These are phyloP conservation scores for Xiphydria camelus DNA, from an alignment of 2,888 invertebrate species.

Conservation along the genomic window DNA sequence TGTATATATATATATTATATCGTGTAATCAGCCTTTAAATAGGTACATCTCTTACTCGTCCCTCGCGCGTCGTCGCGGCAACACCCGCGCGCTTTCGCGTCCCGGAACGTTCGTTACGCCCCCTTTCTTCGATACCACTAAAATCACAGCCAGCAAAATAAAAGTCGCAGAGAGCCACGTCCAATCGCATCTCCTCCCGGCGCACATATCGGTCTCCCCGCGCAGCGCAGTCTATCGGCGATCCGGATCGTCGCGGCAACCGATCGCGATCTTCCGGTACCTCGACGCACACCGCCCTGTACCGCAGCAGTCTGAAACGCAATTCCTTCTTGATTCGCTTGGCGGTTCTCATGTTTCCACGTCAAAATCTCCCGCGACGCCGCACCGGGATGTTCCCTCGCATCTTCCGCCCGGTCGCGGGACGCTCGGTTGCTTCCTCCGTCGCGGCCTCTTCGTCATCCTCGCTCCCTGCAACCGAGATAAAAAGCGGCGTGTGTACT, in stretches of 20 bases:
- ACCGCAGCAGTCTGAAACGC: slow-evolving; percentile 42
- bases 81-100: slow-evolving; percentile 12
- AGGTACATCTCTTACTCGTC: no score
- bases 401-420: slow-evolving; percentile 19
- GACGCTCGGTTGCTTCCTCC: not conserved
- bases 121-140: no score
- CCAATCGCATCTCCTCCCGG: slow-evolving; percentile 17
- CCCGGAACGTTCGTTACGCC: no score
- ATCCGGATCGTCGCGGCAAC: not conserved
- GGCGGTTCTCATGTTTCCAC: slow-evolving; percentile 41
- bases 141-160: slow-evolving; percentile 25
- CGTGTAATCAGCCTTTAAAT: no score
- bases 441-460: not conserved
- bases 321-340: slow-evolving; percentile 38
- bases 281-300: slow-evolving; percentile 39
- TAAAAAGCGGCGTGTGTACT: no score
- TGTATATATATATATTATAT: no score
- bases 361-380: no score
- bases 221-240: not conserved
- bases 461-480: not conserved
- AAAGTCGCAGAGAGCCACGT: slow-evolving; percentile 13
- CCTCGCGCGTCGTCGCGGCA: no score
- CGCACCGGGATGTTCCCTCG: no score
- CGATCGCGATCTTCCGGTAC: slow-evolving; percentile 36
- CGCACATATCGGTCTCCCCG: no score